Conservation (phyloP, 2,888 invertebrate species). For the Muscina levida region DNA sequence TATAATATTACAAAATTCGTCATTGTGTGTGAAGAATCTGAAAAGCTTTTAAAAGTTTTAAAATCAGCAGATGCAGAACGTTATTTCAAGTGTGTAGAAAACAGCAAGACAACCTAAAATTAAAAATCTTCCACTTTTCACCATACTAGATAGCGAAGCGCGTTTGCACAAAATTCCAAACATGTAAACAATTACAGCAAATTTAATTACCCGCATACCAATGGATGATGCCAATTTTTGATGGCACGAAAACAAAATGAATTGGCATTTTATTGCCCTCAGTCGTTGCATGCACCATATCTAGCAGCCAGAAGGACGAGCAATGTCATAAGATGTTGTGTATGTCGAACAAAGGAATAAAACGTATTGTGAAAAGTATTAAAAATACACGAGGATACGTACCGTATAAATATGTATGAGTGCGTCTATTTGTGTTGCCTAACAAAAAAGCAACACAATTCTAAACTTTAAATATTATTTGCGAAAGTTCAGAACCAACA, state of each 20-base stretch:
- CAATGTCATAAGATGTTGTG: no score
- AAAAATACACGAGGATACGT: no score
- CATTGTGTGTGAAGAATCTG: no score
- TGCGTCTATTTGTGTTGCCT: slow-evolving; percentile 6
- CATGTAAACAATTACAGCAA: slow-evolving; percentile 61
- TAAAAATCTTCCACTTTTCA: slow-evolving; percentile 8
- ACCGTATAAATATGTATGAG: not conserved
- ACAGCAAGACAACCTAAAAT: slow-evolving; percentile 7
- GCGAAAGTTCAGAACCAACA: slow-evolving; percentile 3
- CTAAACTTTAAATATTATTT: slow-evolving; percentile 8
- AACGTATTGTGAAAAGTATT: not conserved
- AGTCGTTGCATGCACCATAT: no score
- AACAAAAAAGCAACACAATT: slow-evolving; percentile 1
- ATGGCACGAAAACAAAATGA: not conserved
- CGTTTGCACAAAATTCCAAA: slow-evolving; percentile 66
- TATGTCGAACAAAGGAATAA: not conserved
- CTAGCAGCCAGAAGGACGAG: no score
- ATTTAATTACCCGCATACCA: slow-evolving; percentile 65
- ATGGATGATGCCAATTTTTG: slow-evolving; percentile 50
- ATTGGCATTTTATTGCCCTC: no score
- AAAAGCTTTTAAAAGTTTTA: no score
- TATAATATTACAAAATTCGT: no score
- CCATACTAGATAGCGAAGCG: no score
- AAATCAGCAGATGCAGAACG: no score
- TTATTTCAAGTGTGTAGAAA: no score